A percentile compares a stretch with the other conserved stretches of the same genome.
Conservation (phyloP, 2,888 invertebrate genomes). For the Cephus spinipes region DNA sequence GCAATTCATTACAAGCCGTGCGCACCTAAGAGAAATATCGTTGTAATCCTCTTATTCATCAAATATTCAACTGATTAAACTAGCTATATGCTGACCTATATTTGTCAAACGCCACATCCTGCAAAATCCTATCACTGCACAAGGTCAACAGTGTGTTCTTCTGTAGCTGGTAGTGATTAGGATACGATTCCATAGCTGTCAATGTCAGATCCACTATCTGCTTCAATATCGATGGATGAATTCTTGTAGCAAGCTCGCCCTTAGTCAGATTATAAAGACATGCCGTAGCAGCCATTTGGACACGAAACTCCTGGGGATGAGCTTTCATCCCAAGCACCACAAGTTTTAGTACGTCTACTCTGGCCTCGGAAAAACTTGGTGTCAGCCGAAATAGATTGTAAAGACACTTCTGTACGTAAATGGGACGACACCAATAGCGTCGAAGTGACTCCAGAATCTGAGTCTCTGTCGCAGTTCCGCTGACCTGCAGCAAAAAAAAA, state of each 20-base stretch:
- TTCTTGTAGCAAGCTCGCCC: slow-evolving; percentile 73
- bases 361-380: slow-evolving; percentile 67
- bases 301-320: slow-evolving; percentile 71
- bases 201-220: slow-evolving; percentile 75
- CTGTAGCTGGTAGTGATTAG: slow-evolving; percentile 76
- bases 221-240: slow-evolving; percentile 74
- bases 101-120: slow-evolving; percentile 76
- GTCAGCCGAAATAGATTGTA: slow-evolving; percentile 73
- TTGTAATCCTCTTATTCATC: neutral
- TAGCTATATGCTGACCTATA: slow-evolving; percentile 58
- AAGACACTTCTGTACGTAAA: slow-evolving; percentile 76
- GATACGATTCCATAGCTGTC: slow-evolving; percentile 77
- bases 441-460: slow-evolving; percentile 73
- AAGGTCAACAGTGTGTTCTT: slow-evolving; percentile 80
- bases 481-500: slow-evolving; percentile 59
- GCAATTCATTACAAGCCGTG: slow-evolving; percentile 78
- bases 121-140: slow-evolving; percentile 82
- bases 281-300: slow-evolving; percentile 82
- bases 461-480: slow-evolving; percentile 70
- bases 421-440: slow-evolving; percentile 70
- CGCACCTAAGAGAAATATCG: slow-evolving; percentile 69
- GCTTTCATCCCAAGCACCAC: slow-evolving; percentile 68
- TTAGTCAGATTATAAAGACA: slow-evolving; percentile 80
- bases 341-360: slow-evolving; percentile 75
- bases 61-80: neutral